Evolutionary conservation across 2,797 vertebrate species (phyloP), one percentile per base, ranked within the genome.

Genomic region (Myiotriccus ornatus): DNA sequence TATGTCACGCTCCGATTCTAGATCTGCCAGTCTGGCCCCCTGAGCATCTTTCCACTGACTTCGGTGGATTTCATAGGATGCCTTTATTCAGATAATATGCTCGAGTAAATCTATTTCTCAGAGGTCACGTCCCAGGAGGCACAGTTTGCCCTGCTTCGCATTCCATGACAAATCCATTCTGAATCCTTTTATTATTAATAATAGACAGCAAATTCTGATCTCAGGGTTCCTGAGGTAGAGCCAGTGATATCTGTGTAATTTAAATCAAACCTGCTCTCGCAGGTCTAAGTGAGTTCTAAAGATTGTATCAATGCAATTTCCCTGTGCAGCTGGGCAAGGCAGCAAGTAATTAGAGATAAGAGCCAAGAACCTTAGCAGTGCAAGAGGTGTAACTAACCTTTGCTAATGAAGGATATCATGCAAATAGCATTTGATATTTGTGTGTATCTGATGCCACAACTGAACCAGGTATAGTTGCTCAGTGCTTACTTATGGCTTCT

Each of bases 291-390:
- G 91, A 93, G 74, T 89, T 94, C 89, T 87, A 81, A 90, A 95
- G 94, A 92, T 95, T 93, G 95, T 95, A 95, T 96, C 90, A 93
- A 86, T 77, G 56, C 88, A 92, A 97, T 93, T 95, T 96, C 60
- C 84, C 82, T 90, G 83, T 96, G 94, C 94, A 94, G 93, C 83
- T 94, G 95, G 83, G 89, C 88, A 96, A 97, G 92, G 62, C 87
- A 89, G 82, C 28, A 25, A 56, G 0, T 95, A 89, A 96, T 96
- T 95, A 90, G 84, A 97, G 89, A 92, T 92, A 96, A 93, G 73
- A 94, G 71, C 71, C 65, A 75, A 79, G 94, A 80, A 82, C 64
- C 78, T 94, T 87, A 84, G 49, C 56, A 95, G 84, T 68, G 74
- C 83, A 89, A 84, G 88, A 96, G 74, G 76, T 95, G 80, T 95